A percentile compares a stretch with the other conserved stretches of the same genome.
Conservation (phyloP, 2,888 invertebrate genomes). For the Oegoconia quadripuncta region DNA sequence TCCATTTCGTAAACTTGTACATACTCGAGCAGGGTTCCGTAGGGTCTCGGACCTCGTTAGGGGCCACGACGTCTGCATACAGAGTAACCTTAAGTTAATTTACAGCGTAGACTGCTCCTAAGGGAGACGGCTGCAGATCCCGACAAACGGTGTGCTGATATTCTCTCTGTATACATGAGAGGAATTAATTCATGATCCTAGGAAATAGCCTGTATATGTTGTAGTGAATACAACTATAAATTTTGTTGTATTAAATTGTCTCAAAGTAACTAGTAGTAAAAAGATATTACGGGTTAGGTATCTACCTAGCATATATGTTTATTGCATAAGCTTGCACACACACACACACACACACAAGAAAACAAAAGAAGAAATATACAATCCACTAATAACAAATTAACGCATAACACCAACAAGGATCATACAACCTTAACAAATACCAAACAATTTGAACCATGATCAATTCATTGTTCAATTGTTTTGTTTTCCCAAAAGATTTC, state of each 20-base stretch:
- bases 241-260: too few species aligned
- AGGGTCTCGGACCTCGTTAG: constrained; percentile 66
- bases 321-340: too few species aligned
- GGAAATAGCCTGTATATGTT: constrained; percentile 13
- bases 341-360: too few species aligned
- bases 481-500: too few species aligned
- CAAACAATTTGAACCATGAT: too few species aligned
- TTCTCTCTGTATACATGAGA: constrained; percentile 44
- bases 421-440: too few species aligned
- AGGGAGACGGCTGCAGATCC: constrained; percentile 48
- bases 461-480: too few species aligned
- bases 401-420: too few species aligned
- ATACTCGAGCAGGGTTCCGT: constrained; percentile 33
- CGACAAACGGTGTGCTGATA: constrained; percentile 53
- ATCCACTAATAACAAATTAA: too few species aligned
- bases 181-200: constrained; percentile 41
- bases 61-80: constrained; percentile 66
- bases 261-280: background rate
- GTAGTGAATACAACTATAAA: background rate
- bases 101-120: constrained; percentile 54
- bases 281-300: too few species aligned
- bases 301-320: too few species aligned
- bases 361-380: too few species aligned
- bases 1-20: constrained; percentile 36
- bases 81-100: constrained; percentile 72